Base-by-base conservation (phyloP, 2,888 invertebrate species). In the Gastrophysa polygoni region DNA sequence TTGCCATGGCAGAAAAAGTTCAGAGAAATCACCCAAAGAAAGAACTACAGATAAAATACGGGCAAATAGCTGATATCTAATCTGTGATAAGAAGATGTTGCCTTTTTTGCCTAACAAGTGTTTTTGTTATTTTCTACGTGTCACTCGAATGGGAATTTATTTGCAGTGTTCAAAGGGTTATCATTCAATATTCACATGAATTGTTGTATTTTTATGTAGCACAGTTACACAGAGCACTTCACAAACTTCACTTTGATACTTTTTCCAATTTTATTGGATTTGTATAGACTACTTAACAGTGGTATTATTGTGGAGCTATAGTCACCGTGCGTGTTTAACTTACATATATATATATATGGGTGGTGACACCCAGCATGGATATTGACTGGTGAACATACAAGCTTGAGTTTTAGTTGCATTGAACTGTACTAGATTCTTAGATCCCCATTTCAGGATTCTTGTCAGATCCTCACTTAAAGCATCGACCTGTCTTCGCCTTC, bases 21-120 rank as follows among this genome's bases (percentile, higher is more conserved):
- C 49, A 49, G 49, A 28, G 28, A 14, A 49, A 49, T 49, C 49
- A 49, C 49, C 49, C 21, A 49, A 7, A 49, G 49, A 18, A 48
- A 48, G 20, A 48, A 48, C 48, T 24, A 49, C 28, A 49, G 28
- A 49, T 16, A 49, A 24, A 49, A 49, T 49, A n/a, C 28, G 28
- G 28, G 16, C 49, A 49, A 49, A 49, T 28, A n/a, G 49, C 47
- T 47, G 20, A 20, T 47, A 47, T n/a, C 18, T 21, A 20, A 3
- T 24, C 24, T 24, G 24, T 24, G 47, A 20, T 20, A 20, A 47
- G 47, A 10, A 47, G 47, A 46, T 16, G 46, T 46, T 46, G 46
- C 16, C 17, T 24, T 46, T 46, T 46, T 46, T 46, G 46, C 18
- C 46, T 8, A 46, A 16, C 46, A 46, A 18, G 8, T 46, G 46